A percentile compares a stretch with the other conserved stretches of the same genome.
Conservation (phyloP, 1,140 invertebrate genomes). For the Delia radicum region DNA sequence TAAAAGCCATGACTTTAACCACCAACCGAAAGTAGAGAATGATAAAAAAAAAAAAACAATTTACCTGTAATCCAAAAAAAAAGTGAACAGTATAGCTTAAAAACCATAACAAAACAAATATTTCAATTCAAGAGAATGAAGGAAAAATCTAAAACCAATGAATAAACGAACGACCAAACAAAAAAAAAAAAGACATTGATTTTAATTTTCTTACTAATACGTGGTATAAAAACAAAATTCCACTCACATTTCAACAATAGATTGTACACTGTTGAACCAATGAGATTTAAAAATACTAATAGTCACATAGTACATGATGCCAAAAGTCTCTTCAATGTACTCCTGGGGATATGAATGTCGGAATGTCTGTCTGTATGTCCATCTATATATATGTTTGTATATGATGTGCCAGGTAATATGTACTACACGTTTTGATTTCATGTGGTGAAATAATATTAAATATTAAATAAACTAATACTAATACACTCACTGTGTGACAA, state of each 20-base stretch:
- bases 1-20: neutral
- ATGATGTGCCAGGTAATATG: neutral
- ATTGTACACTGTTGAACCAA: neutral
- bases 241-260: neutral
- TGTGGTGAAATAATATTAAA: neutral
- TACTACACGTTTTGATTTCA: slow-evolving; percentile 1
- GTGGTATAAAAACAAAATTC: neutral
- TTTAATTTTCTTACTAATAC: slow-evolving; percentile 2
- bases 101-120: neutral
- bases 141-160: neutral
- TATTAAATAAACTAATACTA: neutral
- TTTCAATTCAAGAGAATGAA: neutral
- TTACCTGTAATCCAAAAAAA: neutral
- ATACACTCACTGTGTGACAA: neutral
- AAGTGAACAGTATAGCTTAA: neutral
- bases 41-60: neutral
- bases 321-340: neutral
- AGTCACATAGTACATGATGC: neutral
- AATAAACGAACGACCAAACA: neutral
- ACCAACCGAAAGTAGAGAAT: neutral
- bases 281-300: neutral
- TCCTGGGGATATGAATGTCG: neutral
- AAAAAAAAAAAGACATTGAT: neutral
- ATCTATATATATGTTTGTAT: neutral
- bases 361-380: neutral